Conservation (phyloP, 2,113 vertebrate genomes). For the human region GRCh38 chr20:54858001-54858500, state of each 20-base stretch:
- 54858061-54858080: accelerated
- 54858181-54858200: not conserved
- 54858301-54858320: no score
- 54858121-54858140: not conserved
- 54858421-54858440: not conserved
- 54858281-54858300: no score
- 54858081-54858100: not conserved
- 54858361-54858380: not conserved
- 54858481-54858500: not conserved
- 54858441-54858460: not conserved
- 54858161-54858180: not conserved
- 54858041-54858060: not conserved
- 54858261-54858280: not conserved
- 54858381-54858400: not conserved
- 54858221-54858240: not conserved
- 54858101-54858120: not conserved
- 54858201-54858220: no score
- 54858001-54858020: not conserved
- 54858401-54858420: not conserved
- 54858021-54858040: not conserved
- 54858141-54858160: not conserved
- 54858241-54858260: not conserved
- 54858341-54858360: accelerated
- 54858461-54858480: not conserved
- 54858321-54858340: no score